Conservation (phyloP, 2,888 invertebrate species). For the Nasonovia ribisnigri region DNA sequence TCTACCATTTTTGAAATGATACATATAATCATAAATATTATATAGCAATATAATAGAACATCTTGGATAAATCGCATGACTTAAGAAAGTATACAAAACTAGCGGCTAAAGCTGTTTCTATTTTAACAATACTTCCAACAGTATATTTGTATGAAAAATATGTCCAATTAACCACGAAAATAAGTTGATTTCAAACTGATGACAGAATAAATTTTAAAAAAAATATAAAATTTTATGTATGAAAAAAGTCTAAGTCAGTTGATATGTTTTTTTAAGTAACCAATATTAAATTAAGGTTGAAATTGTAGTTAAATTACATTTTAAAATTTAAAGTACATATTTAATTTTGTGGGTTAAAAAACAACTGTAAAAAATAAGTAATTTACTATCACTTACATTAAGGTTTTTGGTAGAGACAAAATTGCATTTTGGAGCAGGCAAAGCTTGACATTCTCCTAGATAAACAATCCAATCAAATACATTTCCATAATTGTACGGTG, state of each 20-base stretch:
- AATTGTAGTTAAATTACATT: not conserved
- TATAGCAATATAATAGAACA: not conserved
- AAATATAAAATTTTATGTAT: not conserved
- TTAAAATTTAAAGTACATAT: not conserved
- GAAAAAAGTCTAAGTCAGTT: not conserved
- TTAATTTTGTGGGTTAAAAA: no score
- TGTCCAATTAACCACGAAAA: not conserved
- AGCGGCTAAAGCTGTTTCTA: not conserved
- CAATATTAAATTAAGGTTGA: not conserved
- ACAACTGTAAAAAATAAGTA: not conserved
- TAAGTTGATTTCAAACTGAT: not conserved
- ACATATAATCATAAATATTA: not conserved
- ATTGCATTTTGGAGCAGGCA: constrained; percentile 34
- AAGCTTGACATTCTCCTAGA: not conserved
- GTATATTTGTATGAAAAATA: not conserved
- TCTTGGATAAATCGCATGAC: not conserved
- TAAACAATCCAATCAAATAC: constrained; percentile 40
- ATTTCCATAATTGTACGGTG: constrained; percentile 78
- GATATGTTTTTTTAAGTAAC: not conserved
- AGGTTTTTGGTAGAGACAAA: not conserved
- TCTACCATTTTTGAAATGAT: not conserved
- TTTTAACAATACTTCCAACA: not conserved
- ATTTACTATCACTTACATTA: not conserved
- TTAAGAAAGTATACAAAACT: not conserved
- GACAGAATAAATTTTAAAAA: not conserved